These are phyloP conservation scores for Prochilodus magdalenae DNA, from an alignment of 2,113 vertebrate genomes.

Conservation along the genomic window DNA sequence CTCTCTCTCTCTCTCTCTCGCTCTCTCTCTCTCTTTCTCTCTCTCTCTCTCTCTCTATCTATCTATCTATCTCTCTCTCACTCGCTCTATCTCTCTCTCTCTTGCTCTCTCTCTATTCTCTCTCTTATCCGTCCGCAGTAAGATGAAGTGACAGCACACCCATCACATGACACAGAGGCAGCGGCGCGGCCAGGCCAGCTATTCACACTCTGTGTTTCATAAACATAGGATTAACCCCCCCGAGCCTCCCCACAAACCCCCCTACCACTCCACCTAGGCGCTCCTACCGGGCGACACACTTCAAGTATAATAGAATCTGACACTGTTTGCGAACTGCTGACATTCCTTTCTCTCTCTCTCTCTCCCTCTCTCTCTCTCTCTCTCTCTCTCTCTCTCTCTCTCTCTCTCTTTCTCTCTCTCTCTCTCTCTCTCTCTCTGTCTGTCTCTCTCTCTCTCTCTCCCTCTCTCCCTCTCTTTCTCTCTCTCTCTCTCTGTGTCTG, in stretches of 20 bases:
- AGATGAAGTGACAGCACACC: constrained; percentile 44
- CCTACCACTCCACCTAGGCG: constrained; percentile 42
- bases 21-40: constrained; percentile 3
- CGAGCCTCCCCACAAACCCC: constrained; percentile 25
- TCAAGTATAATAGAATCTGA: constrained; percentile 52
- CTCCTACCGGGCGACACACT: constrained; percentile 35
- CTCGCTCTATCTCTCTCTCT: background rate
- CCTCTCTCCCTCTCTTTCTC: constrained; percentile 19
- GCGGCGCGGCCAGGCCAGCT: constrained; percentile 29
- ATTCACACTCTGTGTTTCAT: constrained; percentile 53
- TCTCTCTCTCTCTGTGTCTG: constrained; percentile 14
- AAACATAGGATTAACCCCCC: constrained; percentile 51
- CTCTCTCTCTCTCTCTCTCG: background rate
- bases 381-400: constrained; percentile 26
- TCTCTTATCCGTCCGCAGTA: background rate
- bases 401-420: background rate
- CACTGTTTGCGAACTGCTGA: constrained; percentile 52
- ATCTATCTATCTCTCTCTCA: background rate
- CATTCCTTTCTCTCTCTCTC: constrained; percentile 39
- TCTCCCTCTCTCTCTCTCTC: constrained; percentile 21
- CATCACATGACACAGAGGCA: constrained; percentile 40
- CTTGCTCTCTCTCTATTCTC: constrained; percentile 9
- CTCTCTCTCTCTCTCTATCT: background rate
- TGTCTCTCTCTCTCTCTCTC: background rate
- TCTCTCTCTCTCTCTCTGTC: background rate